Base-by-base conservation (phyloP, 2,888 invertebrate species). In the Corbicula japonica region DNA sequence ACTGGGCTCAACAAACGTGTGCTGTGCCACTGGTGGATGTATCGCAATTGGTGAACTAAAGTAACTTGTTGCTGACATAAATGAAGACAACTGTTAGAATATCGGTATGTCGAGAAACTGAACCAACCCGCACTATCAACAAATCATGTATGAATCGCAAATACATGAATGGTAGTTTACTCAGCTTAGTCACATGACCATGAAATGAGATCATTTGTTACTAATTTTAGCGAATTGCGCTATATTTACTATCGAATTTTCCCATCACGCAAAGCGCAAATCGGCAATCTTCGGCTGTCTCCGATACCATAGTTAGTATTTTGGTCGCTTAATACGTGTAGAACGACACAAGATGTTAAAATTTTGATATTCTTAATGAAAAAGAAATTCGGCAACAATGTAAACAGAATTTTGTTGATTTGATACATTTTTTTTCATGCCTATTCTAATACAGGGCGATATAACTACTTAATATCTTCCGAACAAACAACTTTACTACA, bases 71-170 rank as follows among this genome's bases (percentile, higher is more conserved):
- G 75, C 76, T 79, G 83, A 83, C 83, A 83, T 83, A 76, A 69
- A 83, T 73, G 62, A 61, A 76, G 71, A 65, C 83, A 83, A 83
- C 83, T 79, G 83, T 83, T 83, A 23, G 82, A 78, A 58, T 79
- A 60, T 68, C 70, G 81, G 74, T 70, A 81, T 81, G 81, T 58
- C 62, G 26, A 41, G 65, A 38, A 46, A 52, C 72, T 54, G 71
- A 71, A 72, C 77, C 50, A 63, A 62, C 52, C 71, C 65, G 60
- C 58, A 58, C 71, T 77, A 75, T 81, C 75, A 74, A 81, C 76
- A 74, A 58, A 38, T 46, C 73, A 62, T 68, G 80, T 76, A 77
- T 82, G 82, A 82, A 73, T 38, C 61, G 50, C 23, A 52, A 50
- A 54, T 75, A 77, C 73, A 83, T 77, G 80, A 77, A 72, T 76